A percentile compares a stretch with the other conserved stretches of the same genome.
phyloP scores from a whole-genome alignment of 2,888 invertebrate species.

The Perizoma flavofasciatum region DNA sequence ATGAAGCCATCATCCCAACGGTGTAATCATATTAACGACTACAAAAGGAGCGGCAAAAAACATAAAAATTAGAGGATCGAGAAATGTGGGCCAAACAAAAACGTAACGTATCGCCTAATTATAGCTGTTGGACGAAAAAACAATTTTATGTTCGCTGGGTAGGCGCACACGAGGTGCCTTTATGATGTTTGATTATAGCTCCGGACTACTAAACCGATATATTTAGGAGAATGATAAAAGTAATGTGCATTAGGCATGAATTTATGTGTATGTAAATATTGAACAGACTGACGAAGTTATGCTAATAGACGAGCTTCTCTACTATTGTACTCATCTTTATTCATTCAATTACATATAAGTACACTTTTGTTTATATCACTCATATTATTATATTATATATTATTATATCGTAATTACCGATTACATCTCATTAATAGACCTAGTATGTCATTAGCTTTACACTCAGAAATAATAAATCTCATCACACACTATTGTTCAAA shows the following conservation, averaged over 20 bases:
- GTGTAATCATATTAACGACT: constrained; percentile 84
- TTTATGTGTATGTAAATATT: constrained; percentile 36
- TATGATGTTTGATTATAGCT: constrained; percentile 53
- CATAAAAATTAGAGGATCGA: constrained; percentile 82
- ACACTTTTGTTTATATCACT: too few relatives aligned
- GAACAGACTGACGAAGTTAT: constrained; percentile 23
- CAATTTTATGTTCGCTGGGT: constrained; percentile 76
- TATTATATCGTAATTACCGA: too few relatives aligned
- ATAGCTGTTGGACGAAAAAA: constrained; percentile 82
- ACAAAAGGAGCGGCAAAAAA: constrained; percentile 83
- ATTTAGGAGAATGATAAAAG: constrained; percentile 41
- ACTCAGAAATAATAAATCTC: neutral
- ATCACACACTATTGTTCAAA: constrained; percentile 6
- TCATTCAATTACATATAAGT: constrained; percentile 5
- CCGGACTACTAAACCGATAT: constrained; percentile 42
- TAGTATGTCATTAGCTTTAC: too few relatives aligned
- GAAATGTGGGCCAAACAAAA: constrained; percentile 84
- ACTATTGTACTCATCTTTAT: constrained; percentile 2
- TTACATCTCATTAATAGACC: too few relatives aligned
- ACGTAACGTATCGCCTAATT: constrained; percentile 83
- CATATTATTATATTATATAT: too few relatives aligned
- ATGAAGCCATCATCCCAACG: constrained; percentile 83
- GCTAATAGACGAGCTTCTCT: constrained; percentile 11
- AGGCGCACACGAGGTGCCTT: constrained; percentile 68
- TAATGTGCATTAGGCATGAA: constrained; percentile 43